phyloP scores from a whole-genome alignment of 53 echinoderm and acorn worm genomes.

The Antedon mediterranea region DNA sequence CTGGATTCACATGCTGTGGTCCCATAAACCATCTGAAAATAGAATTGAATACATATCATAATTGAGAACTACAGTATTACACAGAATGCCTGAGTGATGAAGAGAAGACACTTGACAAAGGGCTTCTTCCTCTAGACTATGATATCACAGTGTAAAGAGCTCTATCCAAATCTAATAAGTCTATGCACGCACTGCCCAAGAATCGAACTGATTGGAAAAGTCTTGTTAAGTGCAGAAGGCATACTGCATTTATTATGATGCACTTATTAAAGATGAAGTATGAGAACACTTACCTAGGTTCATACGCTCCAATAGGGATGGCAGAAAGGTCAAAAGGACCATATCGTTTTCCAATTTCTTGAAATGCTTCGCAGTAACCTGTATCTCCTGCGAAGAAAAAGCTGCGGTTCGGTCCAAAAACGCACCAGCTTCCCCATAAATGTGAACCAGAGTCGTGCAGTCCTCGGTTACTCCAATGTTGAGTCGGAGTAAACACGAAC shows the following conservation, averaged over 20 bases:
- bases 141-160: no score
- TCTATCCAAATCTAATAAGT: no score
- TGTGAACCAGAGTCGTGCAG: not conserved
- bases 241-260: no score
- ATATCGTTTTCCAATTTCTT: not conserved
- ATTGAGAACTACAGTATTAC: no score
- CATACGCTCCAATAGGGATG: slow-evolving; percentile 9
- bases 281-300: slow-evolving; percentile 13
- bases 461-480: slow-evolving; percentile 5
- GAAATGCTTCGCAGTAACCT: not conserved
- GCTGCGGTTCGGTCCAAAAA: not conserved
- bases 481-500: slow-evolving; percentile 3
- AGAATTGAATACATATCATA: not conserved
- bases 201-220: no score
- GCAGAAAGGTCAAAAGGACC: slow-evolving; percentile 7
- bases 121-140: no score
- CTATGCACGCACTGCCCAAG: no score
- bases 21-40: slow-evolving; percentile 53
- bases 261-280: no score
- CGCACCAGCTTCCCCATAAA: slow-evolving; percentile 2
- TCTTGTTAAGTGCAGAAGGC: no score
- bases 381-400: slow-evolving; percentile 7
- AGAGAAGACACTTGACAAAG: no score
- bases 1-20: slow-evolving; percentile 24
- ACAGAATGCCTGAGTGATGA: no score